A percentile compares a stretch with the other conserved stretches of the same genome.
phyloP scores from a whole-genome alignment of 2,888 invertebrate species.

The Phasia obesa region DNA sequence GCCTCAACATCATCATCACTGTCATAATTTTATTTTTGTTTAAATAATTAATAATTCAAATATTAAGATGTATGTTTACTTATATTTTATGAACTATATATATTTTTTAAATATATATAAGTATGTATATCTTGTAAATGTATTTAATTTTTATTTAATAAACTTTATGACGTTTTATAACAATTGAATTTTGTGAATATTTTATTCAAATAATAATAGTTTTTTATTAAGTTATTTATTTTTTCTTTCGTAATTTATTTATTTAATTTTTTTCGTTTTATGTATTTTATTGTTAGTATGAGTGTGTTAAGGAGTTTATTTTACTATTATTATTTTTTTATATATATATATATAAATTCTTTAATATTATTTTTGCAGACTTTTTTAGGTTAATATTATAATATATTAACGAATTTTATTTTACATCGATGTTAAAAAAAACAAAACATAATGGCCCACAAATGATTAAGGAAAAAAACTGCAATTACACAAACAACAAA shows the following conservation, averaged over 20 bases:
- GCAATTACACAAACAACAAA: constrained; percentile 37
- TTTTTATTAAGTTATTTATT: constrained; percentile 7
- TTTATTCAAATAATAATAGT: constrained; percentile 52
- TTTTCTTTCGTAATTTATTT: constrained; percentile 37
- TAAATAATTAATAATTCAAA: constrained; percentile 45
- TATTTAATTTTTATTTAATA: constrained; percentile 62
- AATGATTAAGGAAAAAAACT: constrained; percentile 19
- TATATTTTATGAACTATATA: constrained; percentile 34
- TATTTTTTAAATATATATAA: constrained; percentile 42
- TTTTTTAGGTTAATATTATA: constrained; percentile 43
- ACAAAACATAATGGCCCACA: constrained; percentile 30
- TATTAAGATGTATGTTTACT: constrained; percentile 40
- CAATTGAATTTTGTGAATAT: constrained; percentile 63
- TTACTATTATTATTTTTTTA: constrained; percentile 5
- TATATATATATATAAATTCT: constrained; percentile 46
- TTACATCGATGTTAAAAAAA: constrained; percentile 44
- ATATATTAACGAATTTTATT: constrained; percentile 45
- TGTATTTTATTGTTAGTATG: constrained; percentile 14
- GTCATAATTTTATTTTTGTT: constrained; percentile 26
- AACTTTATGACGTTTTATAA: constrained; percentile 66
- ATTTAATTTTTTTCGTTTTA: constrained; percentile 5
- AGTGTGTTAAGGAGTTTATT: constrained; percentile 20
- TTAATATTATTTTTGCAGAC: constrained; percentile 55
- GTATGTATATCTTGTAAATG: constrained; percentile 46
- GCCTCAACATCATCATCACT: constrained; percentile 36